Base-by-base conservation (phyloP, 1,140 invertebrate genomes). In the Globodera rostochiensis region DNA sequence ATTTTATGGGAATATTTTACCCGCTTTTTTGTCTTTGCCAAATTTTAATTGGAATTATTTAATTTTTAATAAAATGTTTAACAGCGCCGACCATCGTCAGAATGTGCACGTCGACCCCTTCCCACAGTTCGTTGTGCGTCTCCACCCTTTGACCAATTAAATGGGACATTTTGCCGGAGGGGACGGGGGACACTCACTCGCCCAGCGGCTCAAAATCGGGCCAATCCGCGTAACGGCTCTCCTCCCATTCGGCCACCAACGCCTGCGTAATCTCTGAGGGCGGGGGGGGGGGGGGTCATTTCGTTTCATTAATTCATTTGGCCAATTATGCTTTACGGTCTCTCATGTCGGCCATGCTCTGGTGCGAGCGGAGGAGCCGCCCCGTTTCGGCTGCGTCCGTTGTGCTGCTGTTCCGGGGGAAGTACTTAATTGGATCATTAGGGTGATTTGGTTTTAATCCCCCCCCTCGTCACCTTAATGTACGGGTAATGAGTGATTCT, bases 181-280 rank as follows among this genome's bases (percentile, higher is more conserved):
- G 69, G 25, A 47, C 15, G 50, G 19, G 19, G 71, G 8, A 21
- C 49, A 85, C 77, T 76, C 79, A 85, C 84, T 80, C 77, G 77
- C 83, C 84, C n/a, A 89, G 67, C 64, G 80, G 78, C 64, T 89
- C 88, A 67, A 89, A 89, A 47, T 78, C 85, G 3, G 88, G 88
- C 88, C 88, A 89, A 76, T 90, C 87, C 19, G 80, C 79, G 83
- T 84, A 89, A 9, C 85, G 87, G 21, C 88, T 88, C 13, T 85
- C 69, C 8, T 81, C 74, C 73, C 87, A 89, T 64, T 89, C 88
- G 36, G 73, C 74, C 71, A 89, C 78, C 15, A 89, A 46, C 13
- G 80, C 83, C 36, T 88, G 83, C 6, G 88, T 89, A 1, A 89
- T 73, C 66, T 89, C 77, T 78, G n/a, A 67, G 6, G 45, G 5